These are phyloP conservation scores for Zalophus californianus DNA, from an alignment of 2,797 vertebrate genomes.

Conservation along the genomic window DNA sequence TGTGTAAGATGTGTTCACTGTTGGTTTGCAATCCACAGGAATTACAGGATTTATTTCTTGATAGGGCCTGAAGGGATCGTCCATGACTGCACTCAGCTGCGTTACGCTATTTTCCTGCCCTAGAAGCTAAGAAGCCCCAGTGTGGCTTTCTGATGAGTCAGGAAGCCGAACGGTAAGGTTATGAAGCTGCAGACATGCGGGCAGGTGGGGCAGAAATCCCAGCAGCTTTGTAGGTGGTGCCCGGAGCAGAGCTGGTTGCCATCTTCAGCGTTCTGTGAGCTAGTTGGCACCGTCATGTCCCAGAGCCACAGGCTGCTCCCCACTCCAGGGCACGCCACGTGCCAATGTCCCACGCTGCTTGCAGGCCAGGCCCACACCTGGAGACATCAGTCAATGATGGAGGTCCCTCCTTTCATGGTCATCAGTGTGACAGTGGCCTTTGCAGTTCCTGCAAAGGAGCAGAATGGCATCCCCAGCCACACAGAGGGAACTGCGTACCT, in stretches of 20 bases:
- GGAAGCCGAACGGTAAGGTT: not conserved
- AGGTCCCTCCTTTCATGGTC: not conserved
- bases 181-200: not conserved
- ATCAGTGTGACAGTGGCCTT: not conserved
- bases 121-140: not conserved
- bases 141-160: not conserved
- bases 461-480: not conserved
- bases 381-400: not conserved
- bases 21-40: not conserved
- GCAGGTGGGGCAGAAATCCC: not conserved
- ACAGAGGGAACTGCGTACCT: not conserved
- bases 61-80: not conserved
- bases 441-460: not conserved
- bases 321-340: not conserved
- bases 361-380: not conserved
- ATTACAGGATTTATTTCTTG: not conserved
- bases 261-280: not conserved
- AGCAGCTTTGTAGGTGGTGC: too few species aligned
- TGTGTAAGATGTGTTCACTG: not conserved
- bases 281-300: not conserved
- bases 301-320: too few species aligned
- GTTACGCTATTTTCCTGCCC: not conserved
- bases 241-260: not conserved
- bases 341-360: not conserved
- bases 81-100: too few species aligned